These are phyloP conservation scores for Solen grandis DNA, from an alignment of 1,140 invertebrate genomes.

Conservation along the genomic window DNA sequence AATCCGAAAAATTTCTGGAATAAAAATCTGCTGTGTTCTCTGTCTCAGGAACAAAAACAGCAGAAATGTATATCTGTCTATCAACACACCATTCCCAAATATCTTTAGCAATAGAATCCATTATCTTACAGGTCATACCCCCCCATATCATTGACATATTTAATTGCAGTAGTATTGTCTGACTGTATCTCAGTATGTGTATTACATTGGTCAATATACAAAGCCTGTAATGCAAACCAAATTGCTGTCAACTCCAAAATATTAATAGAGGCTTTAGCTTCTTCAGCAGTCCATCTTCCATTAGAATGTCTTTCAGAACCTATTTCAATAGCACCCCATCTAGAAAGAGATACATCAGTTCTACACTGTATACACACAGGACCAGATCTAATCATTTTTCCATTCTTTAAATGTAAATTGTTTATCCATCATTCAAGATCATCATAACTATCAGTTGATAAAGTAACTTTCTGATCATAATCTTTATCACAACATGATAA, in stretches of 20 bases:
- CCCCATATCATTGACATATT: constrained; percentile 31
- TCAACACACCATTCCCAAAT: constrained; percentile 28
- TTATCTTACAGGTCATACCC: constrained; percentile 3
- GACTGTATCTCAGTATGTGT: constrained; percentile 19
- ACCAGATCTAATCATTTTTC: neutral
- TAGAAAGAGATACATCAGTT: neutral
- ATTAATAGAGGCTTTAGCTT: neutral
- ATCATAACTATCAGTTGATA: too few species aligned
- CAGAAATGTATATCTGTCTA: constrained; percentile 15
- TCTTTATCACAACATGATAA: too few species aligned
- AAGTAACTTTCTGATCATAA: too few species aligned
- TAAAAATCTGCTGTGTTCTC: too few species aligned
- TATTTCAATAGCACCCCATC: neutral
- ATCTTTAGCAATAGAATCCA: constrained; percentile 1
- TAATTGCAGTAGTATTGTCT: too few species aligned
- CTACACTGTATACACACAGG: neutral
- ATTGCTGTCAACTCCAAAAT: constrained; percentile 9
- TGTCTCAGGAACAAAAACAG: neutral
- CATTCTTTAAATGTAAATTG: too few species aligned
- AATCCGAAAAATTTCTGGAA: neutral
- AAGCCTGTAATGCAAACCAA: neutral
- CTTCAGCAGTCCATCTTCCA: neutral
- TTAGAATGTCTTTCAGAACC: neutral
- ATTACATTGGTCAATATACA: neutral
- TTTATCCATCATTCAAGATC: too few species aligned